A percentile compares a stretch with the other conserved stretches of the same genome.
These are phyloP conservation scores for Pachydiplax longipennis DNA, from an alignment of 2,888 invertebrate genomes.

Conservation along the genomic window DNA sequence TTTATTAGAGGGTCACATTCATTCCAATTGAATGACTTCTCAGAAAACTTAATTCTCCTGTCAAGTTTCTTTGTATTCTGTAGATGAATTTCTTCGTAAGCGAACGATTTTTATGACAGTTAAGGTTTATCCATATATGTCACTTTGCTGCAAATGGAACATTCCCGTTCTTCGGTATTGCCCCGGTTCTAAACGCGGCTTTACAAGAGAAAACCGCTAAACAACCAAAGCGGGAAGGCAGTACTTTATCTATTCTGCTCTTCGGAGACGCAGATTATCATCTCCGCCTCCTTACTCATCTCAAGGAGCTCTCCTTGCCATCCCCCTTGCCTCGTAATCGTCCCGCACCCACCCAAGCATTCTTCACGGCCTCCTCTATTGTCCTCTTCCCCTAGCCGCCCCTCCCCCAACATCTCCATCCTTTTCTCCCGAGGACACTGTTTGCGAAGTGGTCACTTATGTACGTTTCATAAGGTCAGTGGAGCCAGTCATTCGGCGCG, in stretches of 20 bases:
- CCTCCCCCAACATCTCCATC: not conserved
- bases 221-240: not conserved
- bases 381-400: not conserved
- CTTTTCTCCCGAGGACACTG: conserved; percentile 29
- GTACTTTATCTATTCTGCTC: not conserved
- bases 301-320: not conserved
- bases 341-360: not conserved
- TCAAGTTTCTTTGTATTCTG: no score
- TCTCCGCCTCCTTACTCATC: not conserved
- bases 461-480: not conserved
- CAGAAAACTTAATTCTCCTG: no score
- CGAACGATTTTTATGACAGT: no score
- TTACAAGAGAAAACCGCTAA: not conserved
- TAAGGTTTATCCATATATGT: no score
- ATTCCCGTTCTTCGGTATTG: no score
- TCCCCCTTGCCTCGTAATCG: not conserved
- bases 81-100: no score
- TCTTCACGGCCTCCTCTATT: not conserved
- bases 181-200: no score
- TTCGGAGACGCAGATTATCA: not conserved
- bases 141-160: no score
- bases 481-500: not conserved
- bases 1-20: no score
- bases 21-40: no score
- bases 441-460: conserved; percentile 6